Evolutionary conservation across 2,797 vertebrate genomes (phyloP), one percentile per base, ranked within the genome.

Genomic region (Potorous gilbertii): DNA sequence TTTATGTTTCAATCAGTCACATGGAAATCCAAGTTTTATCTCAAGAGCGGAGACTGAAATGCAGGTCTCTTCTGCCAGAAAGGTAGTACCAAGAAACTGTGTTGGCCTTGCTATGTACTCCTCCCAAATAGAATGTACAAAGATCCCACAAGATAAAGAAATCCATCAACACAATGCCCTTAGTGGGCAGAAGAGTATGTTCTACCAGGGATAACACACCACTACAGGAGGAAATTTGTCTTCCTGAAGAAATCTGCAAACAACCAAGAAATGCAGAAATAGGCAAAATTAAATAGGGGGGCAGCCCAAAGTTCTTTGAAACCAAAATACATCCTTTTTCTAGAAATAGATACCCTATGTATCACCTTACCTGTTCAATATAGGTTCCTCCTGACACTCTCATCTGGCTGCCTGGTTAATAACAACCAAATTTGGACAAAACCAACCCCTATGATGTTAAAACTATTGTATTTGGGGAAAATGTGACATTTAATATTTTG

Each of bases 371-470:
- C 87, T 2, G 54, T 95, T 0, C 13, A 55, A 27, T 50, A 93
- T 3, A 54, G 27, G 57, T 62, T 62, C 87, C 62, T 93, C 66
- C 46, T 55, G 27, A 96, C 74, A 90, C 92, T 93, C 92, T 96
- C 93, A 56, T 34, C 29, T 92, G 55, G 90, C 13, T 31, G 92
- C 40, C 29, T 90, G 52, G 90, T 12, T 31, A 95, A 96, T 29
- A 96, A 96, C 34, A 94, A 91, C 93, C n/a, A 93, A 89, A 57
- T 56, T n/a, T 94, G 94, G 95, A 28, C 16, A 95, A 62, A 21
- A 28, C 94, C 55, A 92, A 28, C 55, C 56, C 55, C 54, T 52
- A n/a, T 91, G 18, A 90, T 94, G 91, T 91, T 92, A 94, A 95
- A 93, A 92, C 46, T 59, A 46, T 21, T 56, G 13, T 91, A 95